These are phyloP conservation scores for Rallus limicola DNA, from an alignment of 2,113 vertebrate species.

Conservation along the genomic window DNA sequence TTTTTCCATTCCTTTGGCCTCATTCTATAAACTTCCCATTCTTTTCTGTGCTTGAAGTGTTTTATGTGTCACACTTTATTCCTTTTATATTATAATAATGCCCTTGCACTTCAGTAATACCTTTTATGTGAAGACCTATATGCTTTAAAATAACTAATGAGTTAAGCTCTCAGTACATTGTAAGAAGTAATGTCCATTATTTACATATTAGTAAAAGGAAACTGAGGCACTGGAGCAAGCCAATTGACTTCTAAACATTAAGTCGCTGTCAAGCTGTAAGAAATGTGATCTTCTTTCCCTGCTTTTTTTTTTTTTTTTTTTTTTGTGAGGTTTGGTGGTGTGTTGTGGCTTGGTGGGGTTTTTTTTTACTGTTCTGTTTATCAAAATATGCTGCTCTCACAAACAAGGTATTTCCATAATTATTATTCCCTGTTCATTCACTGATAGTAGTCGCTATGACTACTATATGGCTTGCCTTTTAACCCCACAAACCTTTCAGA, in stretches of 20 bases:
- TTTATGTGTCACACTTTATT: conserved; percentile 47
- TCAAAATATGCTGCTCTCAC: background rate
- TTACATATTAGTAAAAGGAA: background rate
- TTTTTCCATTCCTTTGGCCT: conserved; percentile 27
- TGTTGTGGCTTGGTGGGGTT: background rate
- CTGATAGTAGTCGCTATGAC: background rate
- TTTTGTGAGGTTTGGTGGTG: rapidly evolving
- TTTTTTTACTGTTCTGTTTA: background rate
- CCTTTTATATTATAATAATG: background rate
- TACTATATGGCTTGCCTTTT: background rate
- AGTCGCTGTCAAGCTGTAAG: background rate
- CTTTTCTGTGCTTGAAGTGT: conserved; percentile 11
- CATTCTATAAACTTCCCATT: background rate
- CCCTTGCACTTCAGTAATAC: background rate
- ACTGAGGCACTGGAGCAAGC: background rate
- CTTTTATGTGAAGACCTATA: conserved; percentile 5
- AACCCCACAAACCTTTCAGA: background rate
- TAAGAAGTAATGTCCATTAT: background rate
- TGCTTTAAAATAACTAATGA: conserved; percentile 23
- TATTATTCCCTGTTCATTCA: background rate
- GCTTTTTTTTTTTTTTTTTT: no score
- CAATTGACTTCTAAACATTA: background rate
- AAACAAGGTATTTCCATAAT: background rate
- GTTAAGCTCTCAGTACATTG: background rate
- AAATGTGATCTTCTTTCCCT: background rate